Evolutionary conservation across 2,888 invertebrate species (phyloP).

Genomic region (Barypeithes pellucidus): DNA sequence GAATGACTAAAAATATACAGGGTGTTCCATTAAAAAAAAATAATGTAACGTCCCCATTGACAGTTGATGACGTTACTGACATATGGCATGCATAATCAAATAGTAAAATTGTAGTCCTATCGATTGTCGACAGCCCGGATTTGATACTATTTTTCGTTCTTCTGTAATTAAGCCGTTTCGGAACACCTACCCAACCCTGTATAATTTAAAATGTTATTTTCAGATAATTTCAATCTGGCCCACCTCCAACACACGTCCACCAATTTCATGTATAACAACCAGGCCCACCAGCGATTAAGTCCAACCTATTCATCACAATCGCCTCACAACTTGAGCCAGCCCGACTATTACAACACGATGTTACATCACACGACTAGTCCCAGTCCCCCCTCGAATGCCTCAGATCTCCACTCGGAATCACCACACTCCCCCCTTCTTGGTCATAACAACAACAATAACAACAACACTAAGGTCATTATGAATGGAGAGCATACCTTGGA

Average conservation of each 20-base stretch:
- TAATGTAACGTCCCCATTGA: too few species aligned
- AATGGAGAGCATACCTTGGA: conserved; percentile 64
- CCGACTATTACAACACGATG: conserved; percentile 65
- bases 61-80: too few species aligned
- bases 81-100: too few species aligned
- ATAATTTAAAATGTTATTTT: conserved; percentile 45
- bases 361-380: conserved; percentile 58
- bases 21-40: too few species aligned
- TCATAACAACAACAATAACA: conserved; percentile 61
- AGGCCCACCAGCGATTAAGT: conserved; percentile 63
- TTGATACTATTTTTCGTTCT: too few species aligned
- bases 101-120: too few species aligned
- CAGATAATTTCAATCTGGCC: conserved; percentile 64
- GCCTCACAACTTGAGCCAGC: conserved; percentile 65
- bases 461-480: conserved; percentile 65
- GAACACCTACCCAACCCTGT: too few species aligned
- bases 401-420: conserved; percentile 62
- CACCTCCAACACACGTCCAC: conserved; percentile 62
- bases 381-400: conserved; percentile 63
- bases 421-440: conserved; percentile 65
- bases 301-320: conserved; percentile 65
- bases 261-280: conserved; percentile 60
- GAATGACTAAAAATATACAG: too few species aligned
- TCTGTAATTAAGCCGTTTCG: too few species aligned
- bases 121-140: too few species aligned